Percentiles rank a stretch among this genome's conserved stretches.
phyloP scores from a whole-genome alignment of 2,888 invertebrate genomes.

The Eupithecia tripunctaria region DNA sequence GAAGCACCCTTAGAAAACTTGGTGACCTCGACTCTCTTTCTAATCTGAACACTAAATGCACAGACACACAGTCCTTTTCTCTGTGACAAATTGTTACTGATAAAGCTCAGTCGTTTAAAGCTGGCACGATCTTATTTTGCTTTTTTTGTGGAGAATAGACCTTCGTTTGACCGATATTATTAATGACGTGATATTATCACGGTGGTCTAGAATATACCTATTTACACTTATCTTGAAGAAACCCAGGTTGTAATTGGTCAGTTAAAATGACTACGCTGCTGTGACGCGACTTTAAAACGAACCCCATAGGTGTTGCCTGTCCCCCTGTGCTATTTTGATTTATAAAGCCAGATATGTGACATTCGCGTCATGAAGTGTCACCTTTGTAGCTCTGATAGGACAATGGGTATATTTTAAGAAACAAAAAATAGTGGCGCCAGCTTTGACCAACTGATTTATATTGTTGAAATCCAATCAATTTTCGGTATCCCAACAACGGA shows the following conservation, averaged over 20 bases:
- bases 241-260: too few species aligned
- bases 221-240: too few species aligned
- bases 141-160: too few species aligned
- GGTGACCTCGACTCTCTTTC: background rate
- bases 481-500: background rate
- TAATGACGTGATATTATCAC: too few species aligned
- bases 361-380: background rate
- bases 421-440: background rate
- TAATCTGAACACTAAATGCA: background rate
- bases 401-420: background rate
- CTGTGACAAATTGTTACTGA: conserved; percentile 1
- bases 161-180: too few species aligned
- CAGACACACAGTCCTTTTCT: background rate
- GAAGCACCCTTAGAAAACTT: background rate
- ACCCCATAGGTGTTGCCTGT: too few species aligned
- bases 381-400: background rate
- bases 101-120: background rate
- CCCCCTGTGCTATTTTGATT: background rate
- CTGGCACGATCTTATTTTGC: background rate
- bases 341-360: background rate
- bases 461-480: conserved; percentile 19
- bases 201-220: too few species aligned
- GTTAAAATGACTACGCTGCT: background rate
- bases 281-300: too few species aligned
- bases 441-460: background rate